Percentiles rank a stretch among this genome's conserved stretches.
Conservation (phyloP, 1,140 invertebrate species). For the Calephelis nemesis region DNA sequence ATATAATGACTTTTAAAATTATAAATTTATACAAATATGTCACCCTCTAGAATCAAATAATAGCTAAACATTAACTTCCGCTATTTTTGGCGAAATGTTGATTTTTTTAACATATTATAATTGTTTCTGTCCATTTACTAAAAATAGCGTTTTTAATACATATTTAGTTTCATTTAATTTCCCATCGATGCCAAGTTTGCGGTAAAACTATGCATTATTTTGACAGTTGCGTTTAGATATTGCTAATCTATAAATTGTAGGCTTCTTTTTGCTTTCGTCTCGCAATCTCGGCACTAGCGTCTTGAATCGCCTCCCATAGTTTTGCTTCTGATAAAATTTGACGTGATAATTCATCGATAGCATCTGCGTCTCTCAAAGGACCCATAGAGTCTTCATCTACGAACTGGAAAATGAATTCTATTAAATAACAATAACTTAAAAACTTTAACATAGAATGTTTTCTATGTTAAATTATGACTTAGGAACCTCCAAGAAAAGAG, state of each 20-base stretch:
- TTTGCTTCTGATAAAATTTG: slow-evolving; percentile 88
- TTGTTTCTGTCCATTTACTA: no score
- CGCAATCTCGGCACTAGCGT: slow-evolving; percentile 84
- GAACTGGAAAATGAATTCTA: slow-evolving; percentile 38
- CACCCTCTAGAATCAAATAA: background rate
- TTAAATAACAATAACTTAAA: no score
- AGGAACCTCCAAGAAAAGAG: no score
- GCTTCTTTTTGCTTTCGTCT: slow-evolving; percentile 77
- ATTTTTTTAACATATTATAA: no score
- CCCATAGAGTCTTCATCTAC: slow-evolving; percentile 81
- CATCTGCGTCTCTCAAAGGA: slow-evolving; percentile 82
- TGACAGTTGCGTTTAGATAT: slow-evolving; percentile 8
- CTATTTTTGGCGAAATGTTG: no score
- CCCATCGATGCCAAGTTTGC: slow-evolving; percentile 7
- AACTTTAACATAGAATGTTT: no score
- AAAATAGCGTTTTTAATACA: background rate
- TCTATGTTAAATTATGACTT: no score
- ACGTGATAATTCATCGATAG: slow-evolving; percentile 85
- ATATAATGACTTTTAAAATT: background rate
- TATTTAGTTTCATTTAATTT: background rate
- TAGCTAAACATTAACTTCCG: no score
- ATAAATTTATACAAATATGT: background rate
- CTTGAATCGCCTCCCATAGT: slow-evolving; percentile 87
- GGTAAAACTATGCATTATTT: background rate
- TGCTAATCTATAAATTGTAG: slow-evolving; percentile 23